phyloP scores from a whole-genome alignment of 2,797 vertebrate species.

The Rhinoraja longicauda region DNA sequence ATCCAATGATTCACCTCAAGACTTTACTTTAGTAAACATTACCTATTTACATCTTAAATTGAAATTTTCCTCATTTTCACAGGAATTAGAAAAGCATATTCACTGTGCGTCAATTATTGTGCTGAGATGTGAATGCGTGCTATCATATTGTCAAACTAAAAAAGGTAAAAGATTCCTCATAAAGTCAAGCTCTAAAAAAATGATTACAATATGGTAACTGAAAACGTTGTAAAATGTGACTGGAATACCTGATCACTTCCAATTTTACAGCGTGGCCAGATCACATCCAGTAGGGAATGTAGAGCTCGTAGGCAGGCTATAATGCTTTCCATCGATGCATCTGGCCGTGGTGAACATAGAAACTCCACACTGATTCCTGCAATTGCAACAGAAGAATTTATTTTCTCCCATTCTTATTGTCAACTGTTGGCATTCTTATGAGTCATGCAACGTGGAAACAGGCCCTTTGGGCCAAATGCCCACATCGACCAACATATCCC shows the following conservation, averaged over 20 bases:
- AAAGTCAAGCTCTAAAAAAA: not conserved
- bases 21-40: not conserved
- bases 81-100: not conserved
- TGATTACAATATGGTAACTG: no score
- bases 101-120: not conserved
- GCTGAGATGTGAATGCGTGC: not conserved
- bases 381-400: constrained; percentile 11
- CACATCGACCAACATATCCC: no score
- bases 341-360: constrained; percentile 78
- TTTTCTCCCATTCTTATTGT: not conserved
- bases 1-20: not conserved
- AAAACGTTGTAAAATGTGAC: not conserved
- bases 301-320: constrained; percentile 74
- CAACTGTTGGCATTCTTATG: no score
- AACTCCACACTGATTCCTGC: constrained; percentile 84
- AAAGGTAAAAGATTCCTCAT: not conserved
- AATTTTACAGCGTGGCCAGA: constrained; percentile 81
- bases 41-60: not conserved
- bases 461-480: no score
- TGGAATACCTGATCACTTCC: constrained; percentile 77
- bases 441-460: no score
- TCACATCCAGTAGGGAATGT: constrained; percentile 69
- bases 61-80: not conserved
- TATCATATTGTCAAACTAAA: not conserved
- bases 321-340: constrained; percentile 82